Percentiles rank a stretch among this genome's conserved stretches.
These are phyloP conservation scores for Macropis europaea DNA, from an alignment of 2,888 invertebrate genomes.

Conservation along the genomic window DNA sequence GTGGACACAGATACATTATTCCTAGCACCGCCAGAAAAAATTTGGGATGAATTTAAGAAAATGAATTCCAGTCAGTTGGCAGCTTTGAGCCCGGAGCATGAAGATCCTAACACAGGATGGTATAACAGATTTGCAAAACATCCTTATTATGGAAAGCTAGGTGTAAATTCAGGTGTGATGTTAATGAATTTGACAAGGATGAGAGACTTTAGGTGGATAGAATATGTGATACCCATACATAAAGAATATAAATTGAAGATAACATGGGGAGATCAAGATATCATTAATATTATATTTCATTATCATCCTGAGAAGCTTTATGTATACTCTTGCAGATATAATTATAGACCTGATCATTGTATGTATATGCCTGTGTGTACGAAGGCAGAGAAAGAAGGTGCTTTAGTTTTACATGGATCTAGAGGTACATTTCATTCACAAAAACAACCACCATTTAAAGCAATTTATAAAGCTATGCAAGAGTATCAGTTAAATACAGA, in stretches of 20 bases:
- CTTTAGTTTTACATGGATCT: constrained; percentile 93
- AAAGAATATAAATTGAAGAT: constrained; percentile 91
- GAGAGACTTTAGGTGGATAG: constrained; percentile 92
- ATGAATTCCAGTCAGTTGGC: constrained; percentile 94
- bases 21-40: constrained; percentile 88
- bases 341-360: constrained; percentile 97
- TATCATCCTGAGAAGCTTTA: constrained; percentile 90
- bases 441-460: constrained; percentile 92
- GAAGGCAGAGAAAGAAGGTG: constrained; percentile 86
- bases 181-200: constrained; percentile 97
- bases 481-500: constrained; percentile 86
- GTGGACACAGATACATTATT: constrained; percentile 96
- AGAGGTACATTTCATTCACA: constrained; percentile 91
- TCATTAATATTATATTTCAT: constrained; percentile 94
- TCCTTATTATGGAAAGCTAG: constrained; percentile 94
- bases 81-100: constrained; percentile 93
- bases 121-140: constrained; percentile 97
- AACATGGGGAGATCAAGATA: constrained; percentile 99
- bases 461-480: constrained; percentile 85
- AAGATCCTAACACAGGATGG: constrained; percentile 96
- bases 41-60: constrained; percentile 90
- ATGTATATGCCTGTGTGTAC: constrained; percentile 95
- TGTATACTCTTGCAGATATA: constrained; percentile 91
- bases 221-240: constrained; percentile 91
- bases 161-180: constrained; percentile 98